Conservation (phyloP, 2,797 vertebrate genomes). For the Crypturellus tataupa region DNA sequence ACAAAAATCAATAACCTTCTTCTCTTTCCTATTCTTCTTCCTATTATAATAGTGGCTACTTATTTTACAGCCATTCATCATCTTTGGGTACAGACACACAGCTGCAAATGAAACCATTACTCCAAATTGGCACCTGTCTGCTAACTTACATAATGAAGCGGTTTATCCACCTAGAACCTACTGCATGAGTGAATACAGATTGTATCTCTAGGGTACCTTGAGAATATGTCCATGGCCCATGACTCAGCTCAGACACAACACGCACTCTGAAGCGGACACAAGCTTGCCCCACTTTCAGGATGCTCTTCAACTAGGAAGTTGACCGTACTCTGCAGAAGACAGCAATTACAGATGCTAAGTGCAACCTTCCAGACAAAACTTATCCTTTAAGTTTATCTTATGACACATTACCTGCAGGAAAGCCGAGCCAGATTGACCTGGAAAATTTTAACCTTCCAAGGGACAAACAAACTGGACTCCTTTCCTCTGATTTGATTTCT, state of each 20-base stretch:
- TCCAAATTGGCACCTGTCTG: background rate
- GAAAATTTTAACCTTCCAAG: background rate
- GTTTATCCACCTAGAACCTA: background rate
- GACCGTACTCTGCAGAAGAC: background rate
- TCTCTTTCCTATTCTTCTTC: background rate
- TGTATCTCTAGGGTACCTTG: background rate
- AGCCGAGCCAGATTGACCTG: background rate
- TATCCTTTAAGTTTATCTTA: fast-evolving
- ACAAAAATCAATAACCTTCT: background rate
- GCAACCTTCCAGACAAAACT: background rate
- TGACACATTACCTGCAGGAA: background rate
- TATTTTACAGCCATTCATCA: background rate
- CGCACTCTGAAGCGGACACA: no score
- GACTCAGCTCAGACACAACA: background rate
- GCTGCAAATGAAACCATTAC: background rate
- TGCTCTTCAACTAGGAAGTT: background rate
- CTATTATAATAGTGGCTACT: background rate
- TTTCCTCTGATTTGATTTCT: background rate
- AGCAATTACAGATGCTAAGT: background rate
- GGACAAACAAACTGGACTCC: background rate
- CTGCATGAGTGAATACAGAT: background rate
- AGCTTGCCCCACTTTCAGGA: background rate
- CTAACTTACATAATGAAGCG: fast-evolving
- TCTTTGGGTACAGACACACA: background rate
- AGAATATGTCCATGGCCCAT: fast-evolving